Evolutionary conservation across 2,113 vertebrate species (phyloP).

Genomic region (Neotoma lepida): DNA sequence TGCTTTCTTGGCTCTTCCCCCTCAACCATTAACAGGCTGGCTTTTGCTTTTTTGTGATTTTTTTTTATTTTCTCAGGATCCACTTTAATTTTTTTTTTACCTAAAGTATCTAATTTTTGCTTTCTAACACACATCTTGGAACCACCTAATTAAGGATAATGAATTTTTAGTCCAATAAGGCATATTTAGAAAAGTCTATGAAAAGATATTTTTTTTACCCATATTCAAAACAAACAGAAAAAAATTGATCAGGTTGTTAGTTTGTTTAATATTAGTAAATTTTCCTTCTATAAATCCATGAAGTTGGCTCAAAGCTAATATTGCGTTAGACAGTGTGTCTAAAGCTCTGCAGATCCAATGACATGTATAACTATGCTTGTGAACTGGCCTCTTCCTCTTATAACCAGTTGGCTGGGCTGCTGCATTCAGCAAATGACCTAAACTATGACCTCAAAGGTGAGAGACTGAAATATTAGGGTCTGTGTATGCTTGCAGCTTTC

Average conservation of each 20-base stretch:
- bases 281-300: not conserved
- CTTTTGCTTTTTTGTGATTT: not conserved
- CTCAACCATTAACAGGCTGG: not conserved
- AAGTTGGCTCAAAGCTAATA: slow-evolving; percentile 24
- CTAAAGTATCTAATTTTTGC: not conserved
- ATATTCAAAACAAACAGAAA: not conserved
- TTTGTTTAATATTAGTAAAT: slow-evolving; percentile 22
- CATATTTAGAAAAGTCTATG: not conserved
- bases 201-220: slow-evolving; percentile 17
- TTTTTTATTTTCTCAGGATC: not conserved
- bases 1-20: not conserved
- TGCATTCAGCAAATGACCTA: not conserved
- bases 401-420: not conserved
- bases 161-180: not conserved
- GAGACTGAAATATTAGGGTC: not conserved
- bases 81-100: not conserved
- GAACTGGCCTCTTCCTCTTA: not conserved
- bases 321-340: not conserved
- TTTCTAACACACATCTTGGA: not conserved
- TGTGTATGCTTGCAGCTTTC: not conserved
- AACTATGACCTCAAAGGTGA: not conserved
- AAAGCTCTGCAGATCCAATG: not conserved
- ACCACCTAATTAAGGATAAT: not conserved
- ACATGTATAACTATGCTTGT: not conserved
- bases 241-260: not conserved